A percentile compares a stretch with the other conserved stretches of the same genome.
Conservation (phyloP, 2,888 invertebrate genomes). For the Ecdyonurus torrentis region DNA sequence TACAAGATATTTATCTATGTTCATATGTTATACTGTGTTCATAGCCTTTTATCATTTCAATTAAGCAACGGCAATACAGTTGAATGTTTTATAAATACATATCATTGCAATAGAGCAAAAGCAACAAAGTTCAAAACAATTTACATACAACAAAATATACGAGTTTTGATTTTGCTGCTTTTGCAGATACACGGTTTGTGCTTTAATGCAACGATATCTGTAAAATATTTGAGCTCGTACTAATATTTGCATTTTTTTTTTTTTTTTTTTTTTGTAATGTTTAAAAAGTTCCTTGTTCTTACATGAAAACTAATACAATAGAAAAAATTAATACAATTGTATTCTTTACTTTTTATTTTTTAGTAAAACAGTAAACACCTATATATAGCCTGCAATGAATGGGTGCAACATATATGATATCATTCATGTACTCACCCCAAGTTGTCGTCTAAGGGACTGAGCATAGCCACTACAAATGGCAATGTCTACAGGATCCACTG, state of each 20-base stretch:
- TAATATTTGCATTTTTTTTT: background rate
- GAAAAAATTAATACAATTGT: background rate
- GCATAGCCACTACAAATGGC: slow-evolving; percentile 41
- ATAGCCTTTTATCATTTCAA: too few relatives aligned
- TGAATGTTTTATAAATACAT: too few relatives aligned
- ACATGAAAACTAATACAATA: background rate
- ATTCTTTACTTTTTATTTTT: background rate
- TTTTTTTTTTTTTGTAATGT: background rate
- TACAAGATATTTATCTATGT: too few relatives aligned
- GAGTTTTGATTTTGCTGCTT: too few relatives aligned
- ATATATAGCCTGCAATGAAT: background rate
- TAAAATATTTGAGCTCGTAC: too few relatives aligned
- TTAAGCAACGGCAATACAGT: too few relatives aligned
- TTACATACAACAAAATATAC: too few relatives aligned
- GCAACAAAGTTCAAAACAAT: too few relatives aligned
- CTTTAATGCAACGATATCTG: too few relatives aligned
- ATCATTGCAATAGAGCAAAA: too few relatives aligned
- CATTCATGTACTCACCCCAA: slow-evolving; percentile 16
- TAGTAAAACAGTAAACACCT: background rate
- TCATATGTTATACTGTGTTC: too few relatives aligned
- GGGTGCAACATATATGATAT: background rate
- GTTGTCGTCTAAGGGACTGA: slow-evolving; percentile 26
- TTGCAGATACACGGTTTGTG: too few relatives aligned
- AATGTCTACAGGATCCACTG: slow-evolving; percentile 38
- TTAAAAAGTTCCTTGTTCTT: background rate